These are phyloP conservation scores for Calidris pygmaea DNA, from an alignment of 2,113 vertebrate genomes.

Conservation along the genomic window DNA sequence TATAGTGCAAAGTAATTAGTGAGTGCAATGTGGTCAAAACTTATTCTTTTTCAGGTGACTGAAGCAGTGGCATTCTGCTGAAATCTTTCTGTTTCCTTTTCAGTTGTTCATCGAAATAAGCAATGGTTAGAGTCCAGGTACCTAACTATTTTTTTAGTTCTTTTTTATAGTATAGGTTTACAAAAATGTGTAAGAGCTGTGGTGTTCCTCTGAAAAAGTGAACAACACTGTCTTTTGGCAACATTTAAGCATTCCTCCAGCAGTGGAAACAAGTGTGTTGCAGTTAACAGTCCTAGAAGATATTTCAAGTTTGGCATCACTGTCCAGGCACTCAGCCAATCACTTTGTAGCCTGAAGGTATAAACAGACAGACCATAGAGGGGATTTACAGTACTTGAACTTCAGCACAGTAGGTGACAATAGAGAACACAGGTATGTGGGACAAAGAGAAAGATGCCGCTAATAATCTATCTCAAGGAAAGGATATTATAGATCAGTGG, in stretches of 20 bases:
- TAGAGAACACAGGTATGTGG: background rate
- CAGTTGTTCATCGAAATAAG: background rate
- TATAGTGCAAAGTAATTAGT: background rate
- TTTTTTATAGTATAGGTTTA: background rate
- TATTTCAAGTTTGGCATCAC: constrained; percentile 14
- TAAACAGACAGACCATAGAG: background rate
- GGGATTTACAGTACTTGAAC: constrained; percentile 19
- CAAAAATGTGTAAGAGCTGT: background rate
- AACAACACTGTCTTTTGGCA: background rate
- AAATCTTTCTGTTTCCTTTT: background rate
- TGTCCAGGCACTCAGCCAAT: constrained; percentile 4
- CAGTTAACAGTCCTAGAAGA: constrained; percentile 6
- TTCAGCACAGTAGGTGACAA: background rate
- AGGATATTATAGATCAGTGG: background rate
- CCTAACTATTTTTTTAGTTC: background rate
- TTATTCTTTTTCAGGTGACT: background rate
- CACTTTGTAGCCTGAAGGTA: constrained; percentile 21
- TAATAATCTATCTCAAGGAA: constrained; percentile 24
- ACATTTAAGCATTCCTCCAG: background rate
- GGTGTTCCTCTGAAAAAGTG: background rate
- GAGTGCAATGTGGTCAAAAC: background rate
- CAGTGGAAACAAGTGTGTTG: background rate
- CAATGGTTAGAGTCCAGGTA: background rate
- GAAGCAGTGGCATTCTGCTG: background rate
- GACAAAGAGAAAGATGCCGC: background rate